These are phyloP conservation scores for Tetraneura akinire DNA, from an alignment of 1,140 invertebrate species.

Conservation along the genomic window DNA sequence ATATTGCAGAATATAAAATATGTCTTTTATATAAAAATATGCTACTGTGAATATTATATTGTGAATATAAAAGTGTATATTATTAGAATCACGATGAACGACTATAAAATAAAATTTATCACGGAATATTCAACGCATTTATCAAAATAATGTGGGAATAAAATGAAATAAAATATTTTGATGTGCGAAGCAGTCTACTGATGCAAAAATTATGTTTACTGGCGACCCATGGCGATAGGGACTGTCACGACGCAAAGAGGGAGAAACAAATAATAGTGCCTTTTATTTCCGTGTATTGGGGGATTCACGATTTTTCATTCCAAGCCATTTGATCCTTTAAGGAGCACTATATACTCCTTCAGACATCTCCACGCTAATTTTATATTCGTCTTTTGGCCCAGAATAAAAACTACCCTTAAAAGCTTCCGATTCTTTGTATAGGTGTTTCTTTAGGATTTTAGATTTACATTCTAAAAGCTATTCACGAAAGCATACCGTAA, in stretches of 20 bases:
- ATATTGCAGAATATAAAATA: too few species aligned
- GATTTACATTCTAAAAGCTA: not conserved
- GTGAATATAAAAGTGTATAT: not conserved
- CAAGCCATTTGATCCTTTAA: conserved; percentile 48
- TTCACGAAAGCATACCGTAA: not conserved
- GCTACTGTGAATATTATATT: not conserved
- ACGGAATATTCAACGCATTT: conserved; percentile 12
- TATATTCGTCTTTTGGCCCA: conserved; percentile 43
- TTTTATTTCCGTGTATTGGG: conserved; percentile 51
- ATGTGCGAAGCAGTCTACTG: conserved; percentile 13
- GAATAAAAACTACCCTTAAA: conserved; percentile 48
- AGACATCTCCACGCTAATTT: conserved; percentile 44
- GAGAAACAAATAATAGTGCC: conserved; percentile 42
- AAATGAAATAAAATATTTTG: conserved; percentile 41
- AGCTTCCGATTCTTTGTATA: conserved; percentile 29
- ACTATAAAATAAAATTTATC: conserved; percentile 22
- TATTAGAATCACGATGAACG: not conserved
- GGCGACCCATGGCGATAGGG: not conserved
- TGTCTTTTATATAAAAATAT: not conserved
- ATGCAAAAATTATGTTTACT: conserved; percentile 46
- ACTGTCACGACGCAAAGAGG: not conserved
- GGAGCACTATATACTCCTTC: conserved; percentile 33
- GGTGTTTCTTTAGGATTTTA: conserved; percentile 25
- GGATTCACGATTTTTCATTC: conserved; percentile 42
- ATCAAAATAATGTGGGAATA: conserved; percentile 6